These are phyloP conservation scores for Mionectes macconnelli DNA, from an alignment of 2,113 vertebrate species.

Conservation along the genomic window DNA sequence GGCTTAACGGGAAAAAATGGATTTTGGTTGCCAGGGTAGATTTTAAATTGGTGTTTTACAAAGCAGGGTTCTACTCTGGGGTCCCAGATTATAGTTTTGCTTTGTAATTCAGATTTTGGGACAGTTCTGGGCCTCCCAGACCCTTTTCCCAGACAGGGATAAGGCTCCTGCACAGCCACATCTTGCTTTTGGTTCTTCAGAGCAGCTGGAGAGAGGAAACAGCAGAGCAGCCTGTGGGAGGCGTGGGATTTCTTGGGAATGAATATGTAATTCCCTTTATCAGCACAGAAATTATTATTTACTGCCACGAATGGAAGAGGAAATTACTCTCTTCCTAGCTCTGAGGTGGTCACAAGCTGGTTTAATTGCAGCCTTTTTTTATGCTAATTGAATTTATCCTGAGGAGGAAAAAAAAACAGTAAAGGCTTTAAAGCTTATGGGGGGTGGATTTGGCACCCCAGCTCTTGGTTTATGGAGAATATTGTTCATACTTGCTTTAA, in stretches of 20 bases:
- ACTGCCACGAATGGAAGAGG: not conserved
- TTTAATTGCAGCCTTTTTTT: not conserved
- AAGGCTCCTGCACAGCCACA: not conserved
- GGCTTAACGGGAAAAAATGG: not conserved
- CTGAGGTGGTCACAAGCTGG: not conserved
- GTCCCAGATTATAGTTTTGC: not conserved
- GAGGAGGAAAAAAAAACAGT: not conserved
- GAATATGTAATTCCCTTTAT: not conserved
- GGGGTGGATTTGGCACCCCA: not conserved
- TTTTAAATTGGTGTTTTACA: not conserved
- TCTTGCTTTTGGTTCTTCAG: not conserved
- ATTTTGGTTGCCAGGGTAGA: not conserved
- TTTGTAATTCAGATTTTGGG: not conserved
- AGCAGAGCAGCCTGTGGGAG: slow-evolving; percentile 3
- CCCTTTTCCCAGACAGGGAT: not conserved
- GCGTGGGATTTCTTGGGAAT: not conserved
- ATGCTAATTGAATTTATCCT: not conserved
- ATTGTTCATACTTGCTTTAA: not conserved
- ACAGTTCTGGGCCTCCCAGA: not conserved
- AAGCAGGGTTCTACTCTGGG: not conserved
- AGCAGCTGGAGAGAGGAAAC: not conserved
- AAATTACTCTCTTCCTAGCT: not conserved
- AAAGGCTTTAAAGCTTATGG: not conserved
- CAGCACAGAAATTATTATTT: not conserved
- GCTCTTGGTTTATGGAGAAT: not conserved